Evolutionary conservation across 2,113 vertebrate genomes (phyloP), one percentile per base, ranked within the genome.

Genomic region (Verasper variegatus): DNA sequence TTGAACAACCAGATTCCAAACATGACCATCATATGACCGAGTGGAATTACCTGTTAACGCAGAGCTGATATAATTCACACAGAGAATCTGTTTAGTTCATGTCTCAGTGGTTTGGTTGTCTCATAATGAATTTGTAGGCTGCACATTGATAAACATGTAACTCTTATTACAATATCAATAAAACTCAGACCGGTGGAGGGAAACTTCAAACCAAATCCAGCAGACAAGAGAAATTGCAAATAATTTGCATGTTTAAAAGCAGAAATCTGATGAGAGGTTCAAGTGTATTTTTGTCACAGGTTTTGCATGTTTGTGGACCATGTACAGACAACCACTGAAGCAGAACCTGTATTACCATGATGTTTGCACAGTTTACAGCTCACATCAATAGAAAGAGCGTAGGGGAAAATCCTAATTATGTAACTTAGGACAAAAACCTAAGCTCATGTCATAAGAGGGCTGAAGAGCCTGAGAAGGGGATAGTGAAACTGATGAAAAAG

Each of bases 371-470:
- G 40, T 69, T 60, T 47, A 56, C 17, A 81, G 71, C 51, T 85
- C 82, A 88, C 63, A 81, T 86, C 84, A 89, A 81, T 75, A 80
- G 73, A 86, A 31, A 78, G 59, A 47, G 69, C 20, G 15, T 1
- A 1, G 65, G 89, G 89, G 82, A 85, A 88, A 89, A 66, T 76
- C 81, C 86, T 89, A n/a, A 52, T 88, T 86, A 83, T 77, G 78
- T 81, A 89, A 84, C 4, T 67, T 23, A 57, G 80, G 86, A 54
- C 71, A 82, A 74, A 84, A 71, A 71, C 13, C 11, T 60, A 59
- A 23, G 10, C 18, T 54, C 31, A 24, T 85, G 68, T 80, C 67
- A 75, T 54, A 71, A 76, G 71, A 61, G 59, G 17, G 70, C 49
- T 57, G 9, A 68, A 75, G 60, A 31, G 20, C 23, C 77, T 55